phyloP scores from a whole-genome alignment of 30 jellyfish, hydroid and myxozoan species.

The Chironex yamaguchii region DNA sequence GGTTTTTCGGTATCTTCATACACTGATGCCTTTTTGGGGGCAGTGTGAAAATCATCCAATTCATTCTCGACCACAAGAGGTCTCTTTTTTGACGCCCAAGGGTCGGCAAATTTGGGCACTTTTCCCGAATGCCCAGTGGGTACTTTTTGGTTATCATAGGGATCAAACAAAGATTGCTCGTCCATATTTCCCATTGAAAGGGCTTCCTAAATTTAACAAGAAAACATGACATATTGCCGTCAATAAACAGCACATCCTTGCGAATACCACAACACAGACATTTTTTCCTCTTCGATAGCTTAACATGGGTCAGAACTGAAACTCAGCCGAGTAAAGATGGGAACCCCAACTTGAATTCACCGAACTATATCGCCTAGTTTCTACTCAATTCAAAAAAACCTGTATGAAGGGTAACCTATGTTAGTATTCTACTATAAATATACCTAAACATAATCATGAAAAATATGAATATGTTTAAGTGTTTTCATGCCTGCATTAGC shows the following conservation, averaged over 20 bases:
- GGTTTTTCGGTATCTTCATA: slow-evolving; percentile 78
- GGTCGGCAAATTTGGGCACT: slow-evolving; percentile 70
- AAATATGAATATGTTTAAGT: too few relatives aligned
- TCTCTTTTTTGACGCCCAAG: slow-evolving; percentile 88
- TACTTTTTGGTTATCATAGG: slow-evolving; percentile 96
- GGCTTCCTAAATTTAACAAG: slow-evolving; percentile 79
- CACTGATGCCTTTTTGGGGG: slow-evolving; percentile 88
- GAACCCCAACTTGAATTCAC: too few relatives aligned
- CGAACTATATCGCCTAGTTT: too few relatives aligned
- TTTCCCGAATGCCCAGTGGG: slow-evolving; percentile 98
- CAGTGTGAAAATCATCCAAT: slow-evolving; percentile 96
- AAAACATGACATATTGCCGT: neutral
- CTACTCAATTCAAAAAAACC: too few relatives aligned
- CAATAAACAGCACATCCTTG: neutral
- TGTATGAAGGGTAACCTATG: too few relatives aligned
- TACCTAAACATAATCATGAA: too few relatives aligned
- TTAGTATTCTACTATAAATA: too few relatives aligned
- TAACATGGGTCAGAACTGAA: too few relatives aligned
- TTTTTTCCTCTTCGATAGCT: too few relatives aligned
- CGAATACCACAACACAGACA: too few relatives aligned
- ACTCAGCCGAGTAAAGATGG: too few relatives aligned
- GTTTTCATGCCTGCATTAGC: too few relatives aligned
- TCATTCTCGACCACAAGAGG: slow-evolving; percentile 86
- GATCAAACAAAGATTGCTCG: slow-evolving; percentile 93
- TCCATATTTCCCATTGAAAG: slow-evolving; percentile 91